Evolutionary conservation across 2,113 vertebrate species (phyloP).

Genomic region (Myiopsitta monachus): DNA sequence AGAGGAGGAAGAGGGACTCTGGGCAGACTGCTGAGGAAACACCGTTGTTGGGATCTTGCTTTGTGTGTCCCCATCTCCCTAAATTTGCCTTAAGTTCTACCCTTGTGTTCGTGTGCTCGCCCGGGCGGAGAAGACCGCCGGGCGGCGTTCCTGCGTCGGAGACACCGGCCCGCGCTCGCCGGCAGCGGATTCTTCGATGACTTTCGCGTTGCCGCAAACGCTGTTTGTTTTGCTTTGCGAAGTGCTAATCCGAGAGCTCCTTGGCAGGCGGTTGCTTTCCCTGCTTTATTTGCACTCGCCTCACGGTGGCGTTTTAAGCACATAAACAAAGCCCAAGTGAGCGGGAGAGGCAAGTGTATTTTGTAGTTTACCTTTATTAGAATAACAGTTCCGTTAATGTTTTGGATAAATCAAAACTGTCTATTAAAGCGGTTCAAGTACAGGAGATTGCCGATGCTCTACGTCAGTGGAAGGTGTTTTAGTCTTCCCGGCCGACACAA

Average conservation of each 20-base stretch:
- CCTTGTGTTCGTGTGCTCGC: background rate
- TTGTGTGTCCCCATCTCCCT: background rate
- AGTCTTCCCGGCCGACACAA: background rate
- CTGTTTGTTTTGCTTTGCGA: background rate
- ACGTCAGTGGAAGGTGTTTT: background rate
- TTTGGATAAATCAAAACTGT: constrained; percentile 28
- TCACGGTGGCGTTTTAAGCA: constrained; percentile 80
- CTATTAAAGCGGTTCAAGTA: constrained; percentile 7
- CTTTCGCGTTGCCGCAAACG: background rate
- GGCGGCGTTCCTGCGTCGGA: background rate
- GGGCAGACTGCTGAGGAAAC: background rate
- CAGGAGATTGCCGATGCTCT: background rate
- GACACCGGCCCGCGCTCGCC: background rate
- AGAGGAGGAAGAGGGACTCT: background rate
- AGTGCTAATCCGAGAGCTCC: constrained; percentile 41
- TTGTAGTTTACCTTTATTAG: constrained; percentile 16
- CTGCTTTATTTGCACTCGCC: constrained; percentile 57
- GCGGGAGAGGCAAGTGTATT: background rate
- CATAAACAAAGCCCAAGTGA: constrained; percentile 51
- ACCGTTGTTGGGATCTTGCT: fast-evolving
- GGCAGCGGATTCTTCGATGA: background rate
- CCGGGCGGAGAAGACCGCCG: background rate
- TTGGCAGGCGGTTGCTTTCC: background rate
- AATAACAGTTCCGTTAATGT: constrained; percentile 49
- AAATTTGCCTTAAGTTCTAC: background rate